Evolutionary conservation across 2,113 vertebrate species (phyloP), one percentile per base, ranked within the genome.

Genomic region (Melanostigma gelatinosum): DNA sequence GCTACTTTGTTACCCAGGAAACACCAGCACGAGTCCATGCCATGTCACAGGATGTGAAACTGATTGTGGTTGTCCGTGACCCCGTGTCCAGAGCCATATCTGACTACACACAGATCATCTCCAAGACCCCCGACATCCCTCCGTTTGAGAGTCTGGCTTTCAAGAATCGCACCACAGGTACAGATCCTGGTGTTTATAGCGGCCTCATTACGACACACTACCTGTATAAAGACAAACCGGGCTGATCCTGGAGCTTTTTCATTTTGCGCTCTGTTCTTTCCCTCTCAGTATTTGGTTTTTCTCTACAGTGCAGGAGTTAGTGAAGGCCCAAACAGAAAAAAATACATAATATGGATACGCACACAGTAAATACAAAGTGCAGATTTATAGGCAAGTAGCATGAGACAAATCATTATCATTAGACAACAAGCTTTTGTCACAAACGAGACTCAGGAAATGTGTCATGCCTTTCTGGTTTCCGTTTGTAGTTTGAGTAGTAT

Each of bases 91-190:
- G 95, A 52, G 95, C 95, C 75, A 95, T 96, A 84, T 96, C 95
- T 0, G 95, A 96, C 90, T 96, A 96, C 89, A 96, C 95, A 0
- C 95, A 96, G 90, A 96, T 96, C 80, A 95, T 96, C 86, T 96
- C 95, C 65, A 96, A 96, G 90, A 93, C 95, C 0, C 94, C 93
- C 0, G 80, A 92, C 84, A 94, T 96, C 74, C 93, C 95, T 12
- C 67, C 94, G 18, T 96, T 96, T 29, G 95, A 96, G 88, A 93
- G 72, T 72, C 92, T 96, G 2, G 93, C 93, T 67, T 96, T 96
- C 86, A 96, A 93, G 86, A 96, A 96, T 93, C 91, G 88, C 44
- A 91, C 80, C 77, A 93, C 87, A 77, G 94, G 93, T 90, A 75
- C 38, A 1, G 46, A 34, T 5, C 7, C 36, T 38, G 76, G 15